phyloP scores from a whole-genome alignment of 2,113 vertebrate genomes.

The Pycnonotus jocosus region DNA sequence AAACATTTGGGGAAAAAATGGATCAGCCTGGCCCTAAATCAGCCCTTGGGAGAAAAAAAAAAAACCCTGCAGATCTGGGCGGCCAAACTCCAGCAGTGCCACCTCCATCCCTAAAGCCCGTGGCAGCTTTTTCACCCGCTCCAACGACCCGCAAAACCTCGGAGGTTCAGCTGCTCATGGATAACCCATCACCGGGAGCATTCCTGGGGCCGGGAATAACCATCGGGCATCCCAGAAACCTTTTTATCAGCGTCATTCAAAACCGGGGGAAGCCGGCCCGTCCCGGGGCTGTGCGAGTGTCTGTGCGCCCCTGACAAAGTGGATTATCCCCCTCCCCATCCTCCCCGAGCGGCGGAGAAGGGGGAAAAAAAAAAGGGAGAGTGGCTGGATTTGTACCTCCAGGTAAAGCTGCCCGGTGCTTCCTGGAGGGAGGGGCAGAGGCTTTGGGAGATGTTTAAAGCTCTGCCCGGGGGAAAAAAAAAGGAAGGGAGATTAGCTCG shows the following conservation, averaged over 20 bases:
- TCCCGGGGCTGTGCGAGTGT: neutral
- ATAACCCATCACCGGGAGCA: neutral
- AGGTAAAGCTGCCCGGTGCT: conserved; percentile 16
- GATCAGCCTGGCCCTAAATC: neutral
- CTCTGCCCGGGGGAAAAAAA: conserved; percentile 34
- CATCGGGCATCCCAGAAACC: accelerated
- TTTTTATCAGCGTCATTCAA: neutral
- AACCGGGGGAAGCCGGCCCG: neutral
- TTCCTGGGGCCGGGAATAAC: neutral
- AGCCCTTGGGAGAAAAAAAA: neutral
- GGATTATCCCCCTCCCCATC: conserved; percentile 31
- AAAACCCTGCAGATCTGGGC: neutral
- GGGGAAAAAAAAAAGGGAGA: conserved; percentile 25
- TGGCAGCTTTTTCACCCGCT: neutral
- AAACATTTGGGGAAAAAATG: too few species aligned
- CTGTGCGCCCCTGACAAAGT: neutral
- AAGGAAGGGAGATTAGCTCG: neutral
- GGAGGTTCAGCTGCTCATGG: neutral
- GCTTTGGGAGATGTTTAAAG: neutral
- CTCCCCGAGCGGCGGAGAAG: neutral
- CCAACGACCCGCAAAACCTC: neutral
- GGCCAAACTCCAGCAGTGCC: neutral
- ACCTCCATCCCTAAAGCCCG: accelerated
- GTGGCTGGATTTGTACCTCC: conserved; percentile 41
- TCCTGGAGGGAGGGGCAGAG: conserved; percentile 43